A percentile compares a stretch with the other conserved stretches of the same genome.
Evolutionary conservation across 37 sponge, comb jelly and placozoan genomes (phyloP).

Genomic region (Bolinopsis microptera): DNA sequence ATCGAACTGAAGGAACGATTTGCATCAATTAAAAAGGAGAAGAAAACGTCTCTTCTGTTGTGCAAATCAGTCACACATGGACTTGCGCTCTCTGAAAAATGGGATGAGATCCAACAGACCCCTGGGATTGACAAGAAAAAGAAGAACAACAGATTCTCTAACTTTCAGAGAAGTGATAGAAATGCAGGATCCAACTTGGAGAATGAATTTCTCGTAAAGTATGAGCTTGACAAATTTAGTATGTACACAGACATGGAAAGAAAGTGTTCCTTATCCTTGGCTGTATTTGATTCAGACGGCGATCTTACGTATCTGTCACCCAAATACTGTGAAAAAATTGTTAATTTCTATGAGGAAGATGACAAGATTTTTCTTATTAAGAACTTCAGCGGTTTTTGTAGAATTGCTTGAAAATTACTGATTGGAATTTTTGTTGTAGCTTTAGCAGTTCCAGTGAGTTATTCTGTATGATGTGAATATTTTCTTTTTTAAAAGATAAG

Average conservation of each 20-base stretch:
- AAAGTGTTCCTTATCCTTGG: neutral
- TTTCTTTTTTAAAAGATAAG: too few species aligned
- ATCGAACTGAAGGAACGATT: neutral
- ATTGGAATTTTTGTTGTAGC: too few species aligned
- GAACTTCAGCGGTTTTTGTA: neutral
- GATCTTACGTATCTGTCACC: neutral
- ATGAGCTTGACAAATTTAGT: neutral
- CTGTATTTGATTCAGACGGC: neutral
- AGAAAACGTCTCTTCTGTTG: neutral
- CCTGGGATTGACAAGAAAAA: neutral
- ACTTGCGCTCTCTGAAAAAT: neutral
- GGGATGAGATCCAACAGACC: neutral
- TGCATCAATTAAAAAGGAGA: neutral
- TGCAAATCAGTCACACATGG: neutral
- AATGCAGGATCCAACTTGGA: neutral
- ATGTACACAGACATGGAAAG: neutral
- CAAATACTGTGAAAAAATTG: too few species aligned
- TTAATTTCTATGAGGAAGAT: neutral
- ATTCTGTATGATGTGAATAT: too few species aligned
- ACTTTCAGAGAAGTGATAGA: slow-evolving; percentile 46
- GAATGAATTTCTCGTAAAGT: neutral
- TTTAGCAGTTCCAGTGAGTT: too few species aligned
- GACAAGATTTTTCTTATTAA: neutral
- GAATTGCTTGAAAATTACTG: neutral
- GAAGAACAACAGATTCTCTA: slow-evolving; percentile 15